Evolutionary conservation across 2,888 invertebrate species (phyloP).

Genomic region (Pilophorus perplexus): DNA sequence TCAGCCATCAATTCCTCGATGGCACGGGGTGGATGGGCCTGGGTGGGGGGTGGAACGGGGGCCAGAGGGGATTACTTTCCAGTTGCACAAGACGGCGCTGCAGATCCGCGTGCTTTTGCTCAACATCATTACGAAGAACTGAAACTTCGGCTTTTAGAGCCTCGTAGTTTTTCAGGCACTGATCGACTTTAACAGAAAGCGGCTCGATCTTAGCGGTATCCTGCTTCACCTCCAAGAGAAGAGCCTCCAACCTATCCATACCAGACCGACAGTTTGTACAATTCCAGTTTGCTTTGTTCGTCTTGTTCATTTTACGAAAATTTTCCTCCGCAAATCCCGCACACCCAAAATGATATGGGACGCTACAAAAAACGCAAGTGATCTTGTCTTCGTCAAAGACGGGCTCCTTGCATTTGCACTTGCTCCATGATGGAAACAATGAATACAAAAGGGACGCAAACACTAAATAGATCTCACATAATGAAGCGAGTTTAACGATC

Average conservation of each 20-base stretch:
- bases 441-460: too few species aligned
- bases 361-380: not conserved
- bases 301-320: not conserved
- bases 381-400: not conserved
- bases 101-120: not conserved
- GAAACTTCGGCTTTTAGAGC: not conserved
- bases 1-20: constrained; percentile 10
- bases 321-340: too few species aligned
- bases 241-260: not conserved
- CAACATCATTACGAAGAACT: not conserved
- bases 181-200: not conserved
- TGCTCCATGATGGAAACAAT: too few species aligned
- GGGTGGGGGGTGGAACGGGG: not conserved
- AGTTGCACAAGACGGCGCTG: not conserved
- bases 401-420: not conserved
- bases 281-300: not conserved
- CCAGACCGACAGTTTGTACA: too few species aligned
- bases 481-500: too few species aligned
- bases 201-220: not conserved
- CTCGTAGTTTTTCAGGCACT: not conserved
- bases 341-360: not conserved
- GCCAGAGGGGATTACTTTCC: not conserved
- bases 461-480: too few species aligned
- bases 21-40: not conserved
- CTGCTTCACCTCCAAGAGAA: not conserved